Percentiles rank a stretch among this genome's conserved stretches.
phyloP scores from a whole-genome alignment of 2,888 invertebrate species.

The Pinctada fucata region DNA sequence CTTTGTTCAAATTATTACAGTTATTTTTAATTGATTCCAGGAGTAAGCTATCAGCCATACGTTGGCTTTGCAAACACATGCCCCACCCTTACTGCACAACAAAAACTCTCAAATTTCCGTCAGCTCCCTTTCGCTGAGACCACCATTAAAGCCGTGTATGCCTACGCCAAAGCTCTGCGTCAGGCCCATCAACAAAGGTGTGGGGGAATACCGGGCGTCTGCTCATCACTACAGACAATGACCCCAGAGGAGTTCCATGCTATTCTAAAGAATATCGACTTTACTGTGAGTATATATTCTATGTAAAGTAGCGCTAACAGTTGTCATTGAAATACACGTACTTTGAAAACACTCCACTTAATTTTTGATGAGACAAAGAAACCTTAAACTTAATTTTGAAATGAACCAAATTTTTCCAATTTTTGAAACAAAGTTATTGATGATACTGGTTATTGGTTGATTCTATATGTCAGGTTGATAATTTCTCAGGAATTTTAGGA shows the following conservation, averaged over 20 bases:
- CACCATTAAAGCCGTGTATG: slow-evolving; percentile 66
- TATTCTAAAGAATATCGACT: slow-evolving; percentile 51
- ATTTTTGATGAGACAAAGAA: too few species aligned
- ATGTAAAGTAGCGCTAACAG: neutral
- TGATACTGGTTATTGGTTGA: too few species aligned
- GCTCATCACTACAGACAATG: slow-evolving; percentile 52
- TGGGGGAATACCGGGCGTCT: slow-evolving; percentile 49
- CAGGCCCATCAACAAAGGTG: slow-evolving; percentile 54
- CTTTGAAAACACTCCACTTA: neutral
- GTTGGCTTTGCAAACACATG: slow-evolving; percentile 45
- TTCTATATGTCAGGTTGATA: too few species aligned
- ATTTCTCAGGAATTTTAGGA: too few species aligned
- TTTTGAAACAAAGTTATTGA: too few species aligned
- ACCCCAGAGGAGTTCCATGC: slow-evolving; percentile 55
- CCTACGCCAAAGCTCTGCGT: slow-evolving; percentile 66
- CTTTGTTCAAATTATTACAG: neutral
- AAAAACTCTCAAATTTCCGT: slow-evolving; percentile 37
- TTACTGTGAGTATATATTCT: slow-evolving; percentile 49
- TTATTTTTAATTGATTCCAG: neutral
- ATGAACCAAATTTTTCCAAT: too few species aligned
- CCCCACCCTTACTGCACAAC: slow-evolving; percentile 26
- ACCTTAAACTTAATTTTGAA: too few species aligned
- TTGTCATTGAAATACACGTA: too few species aligned
- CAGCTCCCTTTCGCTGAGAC: slow-evolving; percentile 57
- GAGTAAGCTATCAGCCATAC: slow-evolving; percentile 55